These are phyloP conservation scores for Eupristina koningsbergeri DNA, from an alignment of 1,140 invertebrate species.

Conservation along the genomic window DNA sequence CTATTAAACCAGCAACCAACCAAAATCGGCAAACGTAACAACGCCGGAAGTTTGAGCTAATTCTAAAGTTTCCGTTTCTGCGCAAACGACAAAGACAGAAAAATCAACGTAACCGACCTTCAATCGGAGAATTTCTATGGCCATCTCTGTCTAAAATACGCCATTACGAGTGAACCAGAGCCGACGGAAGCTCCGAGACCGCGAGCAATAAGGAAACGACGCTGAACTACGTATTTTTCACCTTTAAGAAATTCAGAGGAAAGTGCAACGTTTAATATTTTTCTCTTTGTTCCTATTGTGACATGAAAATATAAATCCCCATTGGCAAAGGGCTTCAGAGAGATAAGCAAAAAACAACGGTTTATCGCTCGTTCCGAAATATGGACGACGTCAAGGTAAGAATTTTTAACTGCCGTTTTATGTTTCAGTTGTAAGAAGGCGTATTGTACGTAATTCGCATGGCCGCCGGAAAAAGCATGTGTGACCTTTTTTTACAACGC, in stretches of 20 bases:
- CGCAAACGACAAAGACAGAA: slow-evolving; percentile 21
- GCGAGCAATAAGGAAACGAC: slow-evolving; percentile 36
- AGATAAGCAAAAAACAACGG: slow-evolving; percentile 7
- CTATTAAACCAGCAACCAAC: not conserved
- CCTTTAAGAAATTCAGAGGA: not conserved
- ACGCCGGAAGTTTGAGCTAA: slow-evolving; percentile 56
- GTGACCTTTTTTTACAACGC: not conserved
- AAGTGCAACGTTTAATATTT: not conserved
- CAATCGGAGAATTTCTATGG: not conserved
- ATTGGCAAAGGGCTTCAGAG: not conserved
- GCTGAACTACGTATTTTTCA: slow-evolving; percentile 13
- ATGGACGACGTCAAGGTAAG: slow-evolving; percentile 53
- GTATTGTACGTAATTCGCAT: slow-evolving; percentile 2
- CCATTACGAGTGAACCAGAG: slow-evolving; percentile 12
- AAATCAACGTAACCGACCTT: not conserved
- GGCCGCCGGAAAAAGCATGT: slow-evolving; percentile 15
- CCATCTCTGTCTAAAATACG: slow-evolving; percentile 14
- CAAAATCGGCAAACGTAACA: slow-evolving; percentile 51
- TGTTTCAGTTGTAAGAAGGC: not conserved
- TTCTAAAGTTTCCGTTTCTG: slow-evolving; percentile 8
- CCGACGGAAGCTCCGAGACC: not conserved
- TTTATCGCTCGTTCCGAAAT: not conserved
- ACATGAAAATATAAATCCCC: slow-evolving; percentile 16
- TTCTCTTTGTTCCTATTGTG: not conserved
- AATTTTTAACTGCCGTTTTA: slow-evolving; percentile 9